These are phyloP conservation scores for Lordiphosa collinella DNA, from an alignment of 1,140 invertebrate genomes.

Conservation along the genomic window DNA sequence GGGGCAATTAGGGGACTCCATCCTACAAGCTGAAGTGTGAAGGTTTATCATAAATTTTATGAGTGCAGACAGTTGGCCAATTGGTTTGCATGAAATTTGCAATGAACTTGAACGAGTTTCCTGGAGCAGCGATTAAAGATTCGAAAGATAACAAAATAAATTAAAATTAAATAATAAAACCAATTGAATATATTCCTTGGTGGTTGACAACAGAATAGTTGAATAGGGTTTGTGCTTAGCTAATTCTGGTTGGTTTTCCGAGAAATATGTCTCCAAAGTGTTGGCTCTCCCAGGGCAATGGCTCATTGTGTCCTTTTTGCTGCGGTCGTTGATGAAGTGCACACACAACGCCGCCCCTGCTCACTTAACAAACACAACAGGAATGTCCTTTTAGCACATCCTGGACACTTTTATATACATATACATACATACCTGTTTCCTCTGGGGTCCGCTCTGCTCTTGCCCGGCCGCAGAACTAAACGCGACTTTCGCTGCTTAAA, in stretches of 20 bases:
- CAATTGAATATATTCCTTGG: no score
- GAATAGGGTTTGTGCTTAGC: no score
- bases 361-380: constrained; percentile 37
- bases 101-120: no score
- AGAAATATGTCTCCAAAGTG: no score
- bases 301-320: constrained; percentile 19
- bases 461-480: constrained; percentile 27
- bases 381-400: constrained; percentile 67
- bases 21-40: constrained; percentile 34
- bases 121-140: no score
- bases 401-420: constrained; percentile 16
- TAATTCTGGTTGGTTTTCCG: no score
- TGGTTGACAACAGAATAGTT: no score
- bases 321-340: constrained; percentile 71
- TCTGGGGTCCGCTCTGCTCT: not conserved
- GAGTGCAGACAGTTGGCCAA: constrained; percentile 61
- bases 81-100: constrained; percentile 15
- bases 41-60: constrained; percentile 70
- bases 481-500: constrained; percentile 70
- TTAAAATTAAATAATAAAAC: no score
- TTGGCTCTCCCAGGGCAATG: no score
- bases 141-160: no score
- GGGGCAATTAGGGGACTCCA: constrained; percentile 13
- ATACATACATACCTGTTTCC: constrained; percentile 28
- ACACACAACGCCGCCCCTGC: constrained; percentile 31